Evolutionary conservation across 2,113 vertebrate species (phyloP), one percentile per base, ranked within the genome.

Genomic region (Scytalopus superciliaris): DNA sequence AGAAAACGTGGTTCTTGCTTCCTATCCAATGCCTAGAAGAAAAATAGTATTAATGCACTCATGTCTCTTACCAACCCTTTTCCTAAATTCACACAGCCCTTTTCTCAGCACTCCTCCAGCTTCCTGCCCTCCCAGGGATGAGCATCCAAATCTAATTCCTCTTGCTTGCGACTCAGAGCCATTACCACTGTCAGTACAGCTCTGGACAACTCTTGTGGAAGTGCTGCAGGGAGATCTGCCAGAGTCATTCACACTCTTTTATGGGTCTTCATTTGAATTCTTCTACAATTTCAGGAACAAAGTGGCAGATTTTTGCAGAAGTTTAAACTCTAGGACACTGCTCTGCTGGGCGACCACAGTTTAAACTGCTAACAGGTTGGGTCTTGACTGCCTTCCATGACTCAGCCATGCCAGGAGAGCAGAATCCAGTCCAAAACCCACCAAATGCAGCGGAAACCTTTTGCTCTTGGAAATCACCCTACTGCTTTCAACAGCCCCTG

Each of bases 181-280:
- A 3, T 63, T 59, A 44, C 59, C 8, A 4, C 66, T 84, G 73
- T 72, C 64, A 75, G 74, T 25, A 76, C 1, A 0, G 17, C 62
- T 30, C 52, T 0, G 9, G 81, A 66, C 93, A 68, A 19, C 30
- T 28, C 62, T 56, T 1, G 6, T 49, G 24, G 45, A 76, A 95
- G 62, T 24, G 53, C 89, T 62, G 74, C 75, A 33, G 28, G 10
- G 78, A 45, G 50, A 83, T 79, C 91, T 95, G 95, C 91, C 89
- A 83, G 91, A 97, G 89, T 52, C 67, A 74, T 95, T 95, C 70
- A n/a, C 94, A 90, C 89, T 49, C 70, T 93, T 96, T 96, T 95
- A 92, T 89, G 85, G 76, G 72, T 68, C 88, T 95, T 93, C 85
- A 69, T 95, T 93, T 81, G 92, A 93, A 86, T 95, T 94, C 87